These are phyloP conservation scores for Panagrolaimus sp. DNA, from an alignment of 1,140 invertebrate genomes.

Conservation along the genomic window DNA sequence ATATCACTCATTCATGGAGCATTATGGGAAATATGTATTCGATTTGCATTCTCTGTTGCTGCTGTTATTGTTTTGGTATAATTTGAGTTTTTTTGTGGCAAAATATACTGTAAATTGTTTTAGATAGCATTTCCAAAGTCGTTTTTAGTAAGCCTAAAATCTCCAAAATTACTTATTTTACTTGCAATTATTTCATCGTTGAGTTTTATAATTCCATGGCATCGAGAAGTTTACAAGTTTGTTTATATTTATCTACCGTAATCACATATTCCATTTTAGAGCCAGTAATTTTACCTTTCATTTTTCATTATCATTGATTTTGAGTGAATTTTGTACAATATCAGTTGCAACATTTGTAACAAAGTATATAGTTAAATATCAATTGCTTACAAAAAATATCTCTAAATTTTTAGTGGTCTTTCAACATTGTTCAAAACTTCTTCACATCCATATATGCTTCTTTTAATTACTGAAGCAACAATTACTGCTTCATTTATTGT, in stretches of 20 bases:
- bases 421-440: background rate
- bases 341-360: background rate
- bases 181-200: background rate
- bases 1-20: background rate
- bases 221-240: background rate
- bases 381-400: background rate
- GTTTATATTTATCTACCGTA: background rate
- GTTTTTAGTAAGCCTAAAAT: background rate
- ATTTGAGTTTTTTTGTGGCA: background rate
- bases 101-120: background rate
- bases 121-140: background rate
- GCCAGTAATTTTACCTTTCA: background rate
- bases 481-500: background rate
- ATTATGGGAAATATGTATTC: background rate
- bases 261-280: background rate
- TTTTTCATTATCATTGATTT: background rate
- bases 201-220: constrained; percentile 2
- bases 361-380: background rate
- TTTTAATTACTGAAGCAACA: background rate
- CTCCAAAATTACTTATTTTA: background rate
- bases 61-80: background rate
- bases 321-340: background rate
- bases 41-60: background rate
- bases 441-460: background rate
- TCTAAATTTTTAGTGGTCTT: background rate